These are phyloP conservation scores for Eulemur coronatus DNA, from an alignment of 2,797 vertebrate species.

Conservation along the genomic window DNA sequence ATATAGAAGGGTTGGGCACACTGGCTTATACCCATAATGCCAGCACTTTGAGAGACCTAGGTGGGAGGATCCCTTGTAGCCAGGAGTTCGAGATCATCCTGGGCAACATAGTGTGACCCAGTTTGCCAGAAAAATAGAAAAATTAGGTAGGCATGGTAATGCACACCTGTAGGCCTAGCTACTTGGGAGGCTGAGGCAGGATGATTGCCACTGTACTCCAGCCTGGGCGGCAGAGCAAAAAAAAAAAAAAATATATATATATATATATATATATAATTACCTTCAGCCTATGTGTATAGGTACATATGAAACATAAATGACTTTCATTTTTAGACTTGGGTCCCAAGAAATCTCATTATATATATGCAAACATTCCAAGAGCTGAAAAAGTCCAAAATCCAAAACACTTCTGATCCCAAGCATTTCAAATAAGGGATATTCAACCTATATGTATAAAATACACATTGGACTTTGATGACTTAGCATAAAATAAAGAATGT, in stretches of 20 bases:
- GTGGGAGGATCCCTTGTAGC: too few relatives aligned
- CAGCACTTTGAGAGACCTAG: too few relatives aligned
- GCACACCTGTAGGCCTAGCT: too few relatives aligned
- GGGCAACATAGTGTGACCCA: too few relatives aligned
- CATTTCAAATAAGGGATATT: neutral
- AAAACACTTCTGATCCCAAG: neutral
- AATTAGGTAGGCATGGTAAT: too few relatives aligned
- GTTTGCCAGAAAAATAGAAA: too few relatives aligned
- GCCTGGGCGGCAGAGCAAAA: too few relatives aligned
- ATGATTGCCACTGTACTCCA: too few relatives aligned
- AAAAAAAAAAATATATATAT: too few relatives aligned
- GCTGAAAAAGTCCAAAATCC: neutral
- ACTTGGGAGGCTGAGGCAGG: too few relatives aligned
- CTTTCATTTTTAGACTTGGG: neutral
- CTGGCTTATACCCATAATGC: too few relatives aligned
- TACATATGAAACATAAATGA: neutral
- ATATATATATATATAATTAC: neutral
- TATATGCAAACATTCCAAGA: neutral
- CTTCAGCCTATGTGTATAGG: neutral
- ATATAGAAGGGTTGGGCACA: neutral
- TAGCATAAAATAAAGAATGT: neutral
- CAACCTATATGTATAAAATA: neutral
- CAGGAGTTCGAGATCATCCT: too few relatives aligned
- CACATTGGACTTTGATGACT: neutral
- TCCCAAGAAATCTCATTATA: neutral